These are phyloP conservation scores for Camponotus pennsylvanicus DNA, from an alignment of 1,140 invertebrate species.

Conservation along the genomic window DNA sequence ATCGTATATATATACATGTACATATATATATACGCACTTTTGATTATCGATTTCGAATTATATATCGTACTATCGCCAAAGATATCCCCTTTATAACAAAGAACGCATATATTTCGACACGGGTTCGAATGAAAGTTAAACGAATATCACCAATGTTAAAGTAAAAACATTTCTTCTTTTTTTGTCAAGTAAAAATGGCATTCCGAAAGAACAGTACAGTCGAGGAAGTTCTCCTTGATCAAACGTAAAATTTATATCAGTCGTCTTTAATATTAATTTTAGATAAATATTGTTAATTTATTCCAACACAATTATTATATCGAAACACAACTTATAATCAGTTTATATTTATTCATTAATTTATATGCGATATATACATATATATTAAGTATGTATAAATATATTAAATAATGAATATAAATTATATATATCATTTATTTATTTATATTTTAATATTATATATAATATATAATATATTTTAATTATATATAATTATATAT, in stretches of 20 bases:
- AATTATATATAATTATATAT: neutral
- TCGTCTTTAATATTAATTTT: conserved; percentile 3
- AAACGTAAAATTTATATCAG: neutral
- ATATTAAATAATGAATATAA: neutral
- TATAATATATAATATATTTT: neutral
- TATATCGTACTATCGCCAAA: conserved; percentile 61
- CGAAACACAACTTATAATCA: neutral
- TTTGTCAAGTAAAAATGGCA: neutral
- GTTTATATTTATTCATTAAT: neutral
- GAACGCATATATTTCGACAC: conserved; percentile 40
- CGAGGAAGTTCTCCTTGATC: conserved; percentile 20
- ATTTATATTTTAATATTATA: too few species aligned
- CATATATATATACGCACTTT: conserved; percentile 57
- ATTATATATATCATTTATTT: neutral
- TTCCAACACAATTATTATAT: neutral
- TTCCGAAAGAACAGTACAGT: conserved; percentile 1
- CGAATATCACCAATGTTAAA: conserved; percentile 61
- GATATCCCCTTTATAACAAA: conserved; percentile 60
- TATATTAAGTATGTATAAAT: neutral
- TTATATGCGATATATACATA: neutral
- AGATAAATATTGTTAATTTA: conserved; percentile 3
- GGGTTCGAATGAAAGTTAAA: conserved; percentile 62
- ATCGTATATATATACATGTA: conserved; percentile 45
- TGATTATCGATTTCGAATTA: conserved; percentile 54
- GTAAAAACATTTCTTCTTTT: conserved; percentile 24